These are phyloP conservation scores for Tyria jacobaeae DNA, from an alignment of 2,888 invertebrate genomes.

Conservation along the genomic window DNA sequence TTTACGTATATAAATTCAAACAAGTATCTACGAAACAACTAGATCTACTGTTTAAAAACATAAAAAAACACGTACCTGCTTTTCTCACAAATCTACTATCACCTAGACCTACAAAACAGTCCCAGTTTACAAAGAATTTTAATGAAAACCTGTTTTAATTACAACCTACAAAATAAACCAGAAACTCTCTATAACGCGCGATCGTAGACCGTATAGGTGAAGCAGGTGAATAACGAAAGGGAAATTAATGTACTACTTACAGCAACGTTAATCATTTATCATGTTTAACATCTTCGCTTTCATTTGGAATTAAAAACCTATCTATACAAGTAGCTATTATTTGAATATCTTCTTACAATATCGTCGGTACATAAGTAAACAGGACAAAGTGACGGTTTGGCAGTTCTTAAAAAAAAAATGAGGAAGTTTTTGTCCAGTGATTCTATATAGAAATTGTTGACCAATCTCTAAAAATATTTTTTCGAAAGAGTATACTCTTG, in stretches of 20 bases:
- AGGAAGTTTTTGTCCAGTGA: too few relatives aligned
- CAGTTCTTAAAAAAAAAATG: too few relatives aligned
- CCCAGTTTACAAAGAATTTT: slow-evolving; percentile 22
- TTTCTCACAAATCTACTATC: slow-evolving; percentile 17
- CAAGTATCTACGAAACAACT: background rate
- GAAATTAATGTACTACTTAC: slow-evolving; percentile 48
- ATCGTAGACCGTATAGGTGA: slow-evolving; percentile 26
- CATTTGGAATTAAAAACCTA: slow-evolving; percentile 33
- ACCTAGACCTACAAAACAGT: slow-evolving; percentile 28
- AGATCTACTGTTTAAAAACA: background rate
- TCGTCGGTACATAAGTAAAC: too few relatives aligned
- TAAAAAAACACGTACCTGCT: too few relatives aligned
- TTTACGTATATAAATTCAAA: background rate
- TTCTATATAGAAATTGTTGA: too few relatives aligned
- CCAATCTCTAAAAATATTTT: too few relatives aligned
- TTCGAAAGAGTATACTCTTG: too few relatives aligned
- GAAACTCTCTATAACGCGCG: slow-evolving; percentile 13
- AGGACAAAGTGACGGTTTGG: too few relatives aligned
- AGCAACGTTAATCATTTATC: slow-evolving; percentile 42
- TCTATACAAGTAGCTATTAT: slow-evolving; percentile 4
- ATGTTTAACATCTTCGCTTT: slow-evolving; percentile 44
- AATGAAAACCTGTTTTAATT: slow-evolving; percentile 29
- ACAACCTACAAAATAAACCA: slow-evolving; percentile 23
- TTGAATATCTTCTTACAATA: too few relatives aligned
- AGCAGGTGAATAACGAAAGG: slow-evolving; percentile 44